Evolutionary conservation across 2,888 invertebrate genomes (phyloP).

Genomic region (Reticulitermes lucifugus): DNA sequence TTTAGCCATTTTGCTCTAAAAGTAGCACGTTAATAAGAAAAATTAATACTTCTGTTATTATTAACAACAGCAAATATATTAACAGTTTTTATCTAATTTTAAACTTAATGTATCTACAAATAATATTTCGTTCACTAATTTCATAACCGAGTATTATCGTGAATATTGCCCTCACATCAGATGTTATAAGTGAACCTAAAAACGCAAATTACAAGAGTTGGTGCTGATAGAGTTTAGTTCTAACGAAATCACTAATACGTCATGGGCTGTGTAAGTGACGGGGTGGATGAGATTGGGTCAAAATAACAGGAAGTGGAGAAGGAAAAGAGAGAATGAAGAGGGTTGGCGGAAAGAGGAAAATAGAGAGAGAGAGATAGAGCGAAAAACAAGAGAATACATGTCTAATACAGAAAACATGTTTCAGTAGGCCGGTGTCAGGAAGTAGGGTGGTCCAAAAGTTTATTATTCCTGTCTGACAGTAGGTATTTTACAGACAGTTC

Average conservation of each 20-base stretch:
- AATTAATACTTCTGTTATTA: too few relatives aligned
- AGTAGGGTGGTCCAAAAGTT: constrained; percentile 3
- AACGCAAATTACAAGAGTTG: background rate
- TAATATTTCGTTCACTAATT: too few relatives aligned
- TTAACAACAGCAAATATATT: too few relatives aligned
- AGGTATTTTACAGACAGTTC: background rate
- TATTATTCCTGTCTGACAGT: background rate
- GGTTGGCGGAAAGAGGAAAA: background rate
- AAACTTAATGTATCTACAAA: too few relatives aligned
- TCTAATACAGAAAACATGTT: constrained; percentile 43
- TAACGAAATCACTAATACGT: background rate
- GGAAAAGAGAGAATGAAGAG: constrained; percentile 23
- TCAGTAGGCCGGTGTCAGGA: constrained; percentile 23
- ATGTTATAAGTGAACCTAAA: background rate
- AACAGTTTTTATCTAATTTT: too few relatives aligned
- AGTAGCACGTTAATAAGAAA: too few relatives aligned
- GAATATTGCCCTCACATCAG: too few relatives aligned
- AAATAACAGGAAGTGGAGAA: constrained; percentile 35
- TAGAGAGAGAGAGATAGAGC: constrained; percentile 6
- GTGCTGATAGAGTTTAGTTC: background rate
- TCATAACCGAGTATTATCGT: too few relatives aligned
- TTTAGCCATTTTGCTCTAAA: too few relatives aligned
- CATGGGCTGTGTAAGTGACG: background rate
- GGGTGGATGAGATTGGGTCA: constrained; percentile 10
- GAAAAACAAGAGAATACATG: constrained; percentile 40